Percentiles rank a stretch among this genome's conserved stretches.
Conservation (phyloP, 23 tunicate genomes). For the Styela clava region DNA sequence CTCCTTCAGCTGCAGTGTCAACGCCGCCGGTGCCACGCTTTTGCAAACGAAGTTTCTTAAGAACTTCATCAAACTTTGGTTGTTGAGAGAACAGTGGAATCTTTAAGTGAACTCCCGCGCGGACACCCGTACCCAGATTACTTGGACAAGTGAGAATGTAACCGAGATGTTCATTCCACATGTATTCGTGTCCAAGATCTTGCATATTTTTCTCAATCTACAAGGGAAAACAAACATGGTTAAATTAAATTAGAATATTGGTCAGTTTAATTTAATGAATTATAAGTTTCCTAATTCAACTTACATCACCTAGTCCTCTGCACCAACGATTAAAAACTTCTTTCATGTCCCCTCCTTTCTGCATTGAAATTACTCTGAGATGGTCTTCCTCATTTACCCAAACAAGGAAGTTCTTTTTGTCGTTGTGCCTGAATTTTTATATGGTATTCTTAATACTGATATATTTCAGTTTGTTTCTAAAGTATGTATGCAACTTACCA, state of each 20-base stretch:
- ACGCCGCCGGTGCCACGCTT: constrained; percentile 91
- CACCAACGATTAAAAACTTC: constrained; percentile 51
- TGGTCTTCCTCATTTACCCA: constrained; percentile 75
- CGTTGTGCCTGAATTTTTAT: constrained; percentile 66
- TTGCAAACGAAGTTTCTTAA: constrained; percentile 87
- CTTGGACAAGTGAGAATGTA: constrained; percentile 97
- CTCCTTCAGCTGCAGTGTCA: constrained; percentile 56
- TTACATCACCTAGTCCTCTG: constrained; percentile 28
- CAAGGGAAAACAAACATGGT: not conserved
- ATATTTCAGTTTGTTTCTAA: no score
- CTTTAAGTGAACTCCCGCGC: constrained; percentile 95
- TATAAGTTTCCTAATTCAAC: no score
- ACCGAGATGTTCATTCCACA: constrained; percentile 96
- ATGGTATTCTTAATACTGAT: no score
- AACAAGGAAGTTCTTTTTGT: constrained; percentile 61
- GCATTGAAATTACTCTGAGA: constrained; percentile 45
- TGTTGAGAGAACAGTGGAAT: constrained; percentile 66
- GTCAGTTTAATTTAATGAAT: no score
- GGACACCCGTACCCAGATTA: constrained; percentile 95
- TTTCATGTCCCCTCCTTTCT: constrained; percentile 53
- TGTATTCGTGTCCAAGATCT: constrained; percentile 76
- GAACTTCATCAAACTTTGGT: constrained; percentile 75
- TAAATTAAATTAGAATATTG: no score
- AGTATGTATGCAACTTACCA: no score
- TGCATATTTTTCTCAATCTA: constrained; percentile 79